Conservation (phyloP, 2,888 invertebrate genomes). For the Gryllus longicercus region DNA sequence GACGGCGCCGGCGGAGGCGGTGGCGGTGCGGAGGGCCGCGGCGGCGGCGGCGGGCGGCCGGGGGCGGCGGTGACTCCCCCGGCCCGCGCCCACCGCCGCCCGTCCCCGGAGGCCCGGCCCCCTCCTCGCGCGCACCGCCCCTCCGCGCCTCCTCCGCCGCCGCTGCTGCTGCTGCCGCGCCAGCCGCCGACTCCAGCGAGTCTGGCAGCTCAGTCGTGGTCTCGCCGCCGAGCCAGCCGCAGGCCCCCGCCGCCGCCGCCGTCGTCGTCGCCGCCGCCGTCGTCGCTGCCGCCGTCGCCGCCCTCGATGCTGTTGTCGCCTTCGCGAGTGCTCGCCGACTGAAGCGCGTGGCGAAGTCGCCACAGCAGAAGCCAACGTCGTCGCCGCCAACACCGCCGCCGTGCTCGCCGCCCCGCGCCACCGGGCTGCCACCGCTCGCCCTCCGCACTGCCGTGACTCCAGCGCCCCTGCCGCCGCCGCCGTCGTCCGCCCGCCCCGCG, state of each 20-base stretch:
- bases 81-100: background rate
- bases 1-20: background rate
- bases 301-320: background rate
- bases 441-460: background rate
- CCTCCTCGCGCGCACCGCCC: slow-evolving; percentile 8
- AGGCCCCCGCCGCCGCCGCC: background rate
- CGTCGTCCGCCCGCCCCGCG: background rate
- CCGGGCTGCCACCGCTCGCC: background rate
- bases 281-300: background rate
- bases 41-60: background rate
- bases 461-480: background rate
- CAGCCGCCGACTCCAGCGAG: slow-evolving; percentile 6
- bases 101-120: background rate
- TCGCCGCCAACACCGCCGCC: background rate
- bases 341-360: too few species aligned
- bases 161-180: background rate
- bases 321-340: background rate
- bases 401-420: background rate
- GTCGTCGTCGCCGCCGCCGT: too few species aligned
- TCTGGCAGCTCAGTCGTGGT: slow-evolving; percentile 17
- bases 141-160: background rate
- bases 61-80: background rate
- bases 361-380: background rate
- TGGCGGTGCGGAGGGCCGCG: background rate
- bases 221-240: slow-evolving; percentile 17